These are phyloP conservation scores for Dipodomys ordii DNA, from an alignment of 2,113 vertebrate genomes.

Conservation along the genomic window DNA sequence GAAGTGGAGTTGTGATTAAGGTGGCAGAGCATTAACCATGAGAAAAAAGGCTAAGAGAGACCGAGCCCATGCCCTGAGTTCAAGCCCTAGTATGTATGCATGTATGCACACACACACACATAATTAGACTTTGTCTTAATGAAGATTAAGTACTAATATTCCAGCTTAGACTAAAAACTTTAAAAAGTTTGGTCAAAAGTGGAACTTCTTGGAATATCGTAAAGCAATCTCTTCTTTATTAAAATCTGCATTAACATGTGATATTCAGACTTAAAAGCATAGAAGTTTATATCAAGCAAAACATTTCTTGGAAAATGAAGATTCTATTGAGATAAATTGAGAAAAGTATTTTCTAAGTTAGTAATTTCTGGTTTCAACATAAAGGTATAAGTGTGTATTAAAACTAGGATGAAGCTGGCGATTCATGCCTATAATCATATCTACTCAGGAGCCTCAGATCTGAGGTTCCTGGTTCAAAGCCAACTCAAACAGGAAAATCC, in stretches of 20 bases:
- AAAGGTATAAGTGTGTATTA: background rate
- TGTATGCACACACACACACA: no score
- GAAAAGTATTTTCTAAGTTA: background rate
- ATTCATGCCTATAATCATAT: background rate
- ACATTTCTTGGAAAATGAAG: background rate
- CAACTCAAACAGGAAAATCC: no score
- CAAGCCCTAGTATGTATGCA: no score
- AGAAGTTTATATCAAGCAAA: background rate
- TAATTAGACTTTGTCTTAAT: no score
- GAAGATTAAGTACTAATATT: no score
- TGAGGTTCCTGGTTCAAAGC: no score
- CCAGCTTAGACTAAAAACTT: no score
- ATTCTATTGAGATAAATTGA: background rate
- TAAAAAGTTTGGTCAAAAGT: background rate
- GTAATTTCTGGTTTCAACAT: background rate
- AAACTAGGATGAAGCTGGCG: slow-evolving; percentile 19
- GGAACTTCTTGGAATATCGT: background rate
- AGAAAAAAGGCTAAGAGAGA: background rate
- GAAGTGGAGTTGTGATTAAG: no score
- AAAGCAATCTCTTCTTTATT: background rate
- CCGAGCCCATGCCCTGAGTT: background rate
- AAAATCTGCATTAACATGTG: background rate
- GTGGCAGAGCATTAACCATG: background rate
- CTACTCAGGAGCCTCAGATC: no score
- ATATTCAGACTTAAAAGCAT: slow-evolving; percentile 34